These are phyloP conservation scores for Felis chaus DNA, from an alignment of 2,113 vertebrate species.

Conservation along the genomic window DNA sequence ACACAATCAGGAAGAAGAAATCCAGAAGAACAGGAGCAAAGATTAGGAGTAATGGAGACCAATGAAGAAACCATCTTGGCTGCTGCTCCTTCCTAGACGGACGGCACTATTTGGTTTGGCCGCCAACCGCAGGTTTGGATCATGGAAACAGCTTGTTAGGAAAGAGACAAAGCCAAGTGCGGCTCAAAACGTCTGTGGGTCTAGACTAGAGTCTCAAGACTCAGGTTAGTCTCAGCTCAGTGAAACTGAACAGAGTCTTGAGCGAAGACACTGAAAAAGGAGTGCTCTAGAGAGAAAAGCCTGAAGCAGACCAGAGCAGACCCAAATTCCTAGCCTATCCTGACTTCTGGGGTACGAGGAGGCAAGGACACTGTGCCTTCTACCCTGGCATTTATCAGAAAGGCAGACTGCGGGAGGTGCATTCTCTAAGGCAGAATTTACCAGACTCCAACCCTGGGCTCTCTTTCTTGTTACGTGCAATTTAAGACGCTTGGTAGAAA, in stretches of 20 bases:
- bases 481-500: neutral
- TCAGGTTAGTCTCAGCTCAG: neutral
- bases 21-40: slow-evolving; percentile 15
- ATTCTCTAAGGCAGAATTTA: neutral
- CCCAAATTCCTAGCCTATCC: neutral
- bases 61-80: neutral
- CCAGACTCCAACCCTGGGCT: neutral
- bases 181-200: neutral
- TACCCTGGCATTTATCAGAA: neutral
- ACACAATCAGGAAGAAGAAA: slow-evolving; percentile 18
- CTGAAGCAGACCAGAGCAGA: slow-evolving; percentile 5
- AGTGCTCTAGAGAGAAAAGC: neutral
- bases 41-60: neutral
- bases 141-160: neutral
- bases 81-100: neutral
- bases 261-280: neutral
- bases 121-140: neutral
- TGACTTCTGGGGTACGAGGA: neutral
- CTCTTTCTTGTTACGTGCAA: neutral
- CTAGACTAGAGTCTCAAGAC: neutral
- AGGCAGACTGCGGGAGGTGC: neutral
- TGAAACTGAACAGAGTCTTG: neutral
- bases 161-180: neutral
- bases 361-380: neutral
- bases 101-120: fast-evolving